Base-by-base conservation (phyloP, 2,888 invertebrate species). In the Agrotis exclamationis region DNA sequence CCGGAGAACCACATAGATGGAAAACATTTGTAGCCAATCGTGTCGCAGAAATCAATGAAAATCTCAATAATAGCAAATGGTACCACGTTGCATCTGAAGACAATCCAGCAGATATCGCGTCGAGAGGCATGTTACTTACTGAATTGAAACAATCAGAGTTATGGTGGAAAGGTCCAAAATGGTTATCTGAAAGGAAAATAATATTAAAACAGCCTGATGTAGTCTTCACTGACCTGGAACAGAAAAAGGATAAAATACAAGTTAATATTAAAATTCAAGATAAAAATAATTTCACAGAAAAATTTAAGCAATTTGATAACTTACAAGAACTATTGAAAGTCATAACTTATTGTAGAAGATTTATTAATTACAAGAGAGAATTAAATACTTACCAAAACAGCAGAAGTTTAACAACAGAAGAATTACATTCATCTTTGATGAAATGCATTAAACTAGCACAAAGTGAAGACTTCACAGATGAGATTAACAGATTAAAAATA, bases 91-190 rank as follows among this genome's bases (percentile, higher is more conserved):
- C 18, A 18, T 47, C 47, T 4, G 47, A 47, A 18, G 47, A 47
- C 3, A 47, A 18, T 47, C 82, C 86, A 1, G 85, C 85, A 3
- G 85, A 85, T 20, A 33, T 83, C 2, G 83, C 74, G 1, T 81
- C 84, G 4, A 58, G 86, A 71, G 86, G 85, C 13, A 60, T 76
- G 20, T 18, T 47, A n/a, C 20, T 79, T 7, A 1, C 11, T 5
- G 72, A 84, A 5, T 54, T 85, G 28, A 67, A 68, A n/a, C n/a
- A 63, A 1, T 62, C 16, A 22, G 16, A 71, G 6, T 47, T 18
- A 18, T 47, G 47, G 47, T 47, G 47, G 47, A 45, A 45, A 3
- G 47, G 47, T 16, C 47, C 47, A 4, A 47, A 47, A 47, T 47
- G 47, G 47, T 47, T 18, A 47, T 47, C 47, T 47, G 47, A 47